phyloP scores from a whole-genome alignment of 2,888 invertebrate species.

The Campoplex nolae region DNA sequence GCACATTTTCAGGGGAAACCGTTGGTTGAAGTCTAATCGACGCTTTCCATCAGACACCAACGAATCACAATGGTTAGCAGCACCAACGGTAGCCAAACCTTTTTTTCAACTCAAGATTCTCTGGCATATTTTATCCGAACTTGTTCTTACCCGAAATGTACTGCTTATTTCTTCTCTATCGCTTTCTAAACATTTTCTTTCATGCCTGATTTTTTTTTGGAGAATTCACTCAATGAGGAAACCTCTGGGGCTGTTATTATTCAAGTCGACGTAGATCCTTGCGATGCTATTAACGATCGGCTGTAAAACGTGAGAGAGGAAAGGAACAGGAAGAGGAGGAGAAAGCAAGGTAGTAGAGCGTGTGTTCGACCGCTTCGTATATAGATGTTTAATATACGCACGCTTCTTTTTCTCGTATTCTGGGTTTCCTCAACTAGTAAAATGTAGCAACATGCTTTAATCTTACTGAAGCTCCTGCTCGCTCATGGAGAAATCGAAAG shows the following conservation, averaged over 20 bases:
- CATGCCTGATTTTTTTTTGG: constrained; percentile 17
- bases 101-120: background rate
- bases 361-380: constrained; percentile 35
- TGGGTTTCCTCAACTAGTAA: constrained; percentile 35
- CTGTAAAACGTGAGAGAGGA: constrained; percentile 68
- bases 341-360: constrained; percentile 30
- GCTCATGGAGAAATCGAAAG: constrained; percentile 44
- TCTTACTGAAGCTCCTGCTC: constrained; percentile 7
- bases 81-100: constrained; percentile 35
- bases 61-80: constrained; percentile 7
- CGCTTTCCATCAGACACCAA: constrained; percentile 64
- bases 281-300: constrained; percentile 74
- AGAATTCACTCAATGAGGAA: constrained; percentile 32
- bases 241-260: constrained; percentile 59
- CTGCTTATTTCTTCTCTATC: constrained; percentile 44
- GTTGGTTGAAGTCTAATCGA: constrained; percentile 63
- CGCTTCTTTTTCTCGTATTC: constrained; percentile 59
- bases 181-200: constrained; percentile 42
- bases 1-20: constrained; percentile 37
- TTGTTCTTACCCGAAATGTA: background rate
- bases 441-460: constrained; percentile 23
- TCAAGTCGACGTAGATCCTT: constrained; percentile 66
- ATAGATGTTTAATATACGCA: constrained; percentile 48
- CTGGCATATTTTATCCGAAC: constrained; percentile 12
- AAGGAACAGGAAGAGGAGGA: constrained; percentile 21